Conservation (phyloP, 1,140 invertebrate genomes). For the Brachionus koreanus region DNA sequence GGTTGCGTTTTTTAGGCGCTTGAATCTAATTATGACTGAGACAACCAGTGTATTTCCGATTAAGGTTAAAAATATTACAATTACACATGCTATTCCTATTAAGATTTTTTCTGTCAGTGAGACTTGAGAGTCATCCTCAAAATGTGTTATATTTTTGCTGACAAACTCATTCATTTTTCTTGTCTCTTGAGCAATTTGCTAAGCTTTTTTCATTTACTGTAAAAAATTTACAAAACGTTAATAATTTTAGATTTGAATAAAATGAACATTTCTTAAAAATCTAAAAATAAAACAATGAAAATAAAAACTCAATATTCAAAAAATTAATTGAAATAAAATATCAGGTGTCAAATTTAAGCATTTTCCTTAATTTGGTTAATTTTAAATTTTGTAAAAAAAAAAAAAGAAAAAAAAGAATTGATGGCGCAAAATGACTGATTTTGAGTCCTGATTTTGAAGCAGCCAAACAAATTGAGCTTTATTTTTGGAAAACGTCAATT, state of each 20-base stretch:
- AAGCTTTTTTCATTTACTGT: neutral
- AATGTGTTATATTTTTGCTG: neutral
- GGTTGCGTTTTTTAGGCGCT: slow-evolving; percentile 59
- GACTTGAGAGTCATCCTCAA: neutral
- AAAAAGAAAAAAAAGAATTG: neutral
- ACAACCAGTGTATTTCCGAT: slow-evolving; percentile 41
- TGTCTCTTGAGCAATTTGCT: neutral
- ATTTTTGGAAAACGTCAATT: neutral
- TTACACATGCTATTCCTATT: slow-evolving; percentile 4
- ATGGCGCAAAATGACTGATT: neutral
- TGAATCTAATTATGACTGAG: neutral
- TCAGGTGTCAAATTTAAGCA: slow-evolving; percentile 10
- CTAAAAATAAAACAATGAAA: neutral
- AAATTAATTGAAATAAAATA: slow-evolving; percentile 1
- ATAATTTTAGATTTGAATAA: neutral
- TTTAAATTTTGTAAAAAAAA: too few species aligned
- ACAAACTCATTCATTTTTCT: neutral
- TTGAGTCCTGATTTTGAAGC: neutral
- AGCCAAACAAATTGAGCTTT: neutral
- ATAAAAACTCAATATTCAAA: neutral
- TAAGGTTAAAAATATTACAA: slow-evolving; percentile 28
- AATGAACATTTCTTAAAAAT: neutral
- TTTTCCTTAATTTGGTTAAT: neutral
- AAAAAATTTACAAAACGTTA: neutral
- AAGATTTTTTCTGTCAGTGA: neutral